Evolutionary conservation across 2,888 invertebrate genomes (phyloP), one percentile per base, ranked within the genome.

Genomic region (Tenthredo scrophulariae): DNA sequence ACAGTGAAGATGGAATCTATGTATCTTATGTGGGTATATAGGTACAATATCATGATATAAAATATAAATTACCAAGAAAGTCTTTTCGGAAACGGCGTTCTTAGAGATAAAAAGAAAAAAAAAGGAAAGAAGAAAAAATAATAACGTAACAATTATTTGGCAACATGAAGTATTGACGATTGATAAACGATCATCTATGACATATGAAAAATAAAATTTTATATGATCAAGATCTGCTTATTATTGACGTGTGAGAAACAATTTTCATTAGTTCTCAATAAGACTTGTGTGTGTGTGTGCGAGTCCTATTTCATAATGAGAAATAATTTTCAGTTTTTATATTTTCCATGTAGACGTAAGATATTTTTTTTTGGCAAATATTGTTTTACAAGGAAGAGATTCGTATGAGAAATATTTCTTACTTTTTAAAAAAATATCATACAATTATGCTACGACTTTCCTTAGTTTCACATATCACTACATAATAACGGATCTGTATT

Each of bases 391-490:
- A 5, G 40, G 62, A 40, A 80, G 80, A 80, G 62, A 80, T 80
- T 80, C 80, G 58, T 80, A 80, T 22, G 40, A 37, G 22, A 80
- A 80, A 80, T 62, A 62, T 80, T 62, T 58, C 50, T 26, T 40
- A 54, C 15, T 37, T 37, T 13, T 54, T 40, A 80, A n/a, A 80
- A 80, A 50, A 77, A 18, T 29, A 29, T 54, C 50, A 26, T 54
- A 29, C 18, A 43, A 40, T 26, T 77, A 79, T 79, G 9, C 33
- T 58, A 79, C 15, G 50, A 77, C 29, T 62, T 58, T 80, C 62
- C 22, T 80, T 40, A 54, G 33, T 77, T 50, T 77, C 10, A 46
- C 29, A 13, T 77, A 46, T 77, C 10, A 74, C 22, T 74, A 74
- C 26, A 10, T 37, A 37, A 10, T 29, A 29, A 5, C 29, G 29